Evolutionary conservation across 2,888 invertebrate species (phyloP).

Genomic region (Eledona agricola): DNA sequence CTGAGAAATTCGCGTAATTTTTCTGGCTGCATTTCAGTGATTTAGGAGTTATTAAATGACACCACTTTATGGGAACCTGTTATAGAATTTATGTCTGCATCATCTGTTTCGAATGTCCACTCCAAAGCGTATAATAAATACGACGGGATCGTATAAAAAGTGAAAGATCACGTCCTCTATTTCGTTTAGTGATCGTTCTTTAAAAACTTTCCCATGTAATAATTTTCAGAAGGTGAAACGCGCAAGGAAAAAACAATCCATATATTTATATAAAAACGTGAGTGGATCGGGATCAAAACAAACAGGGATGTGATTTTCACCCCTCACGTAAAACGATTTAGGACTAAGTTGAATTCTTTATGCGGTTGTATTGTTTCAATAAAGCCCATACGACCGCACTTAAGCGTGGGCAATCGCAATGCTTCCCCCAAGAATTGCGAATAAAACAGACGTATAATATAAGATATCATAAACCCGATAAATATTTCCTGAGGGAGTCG

Average conservation of each 20-base stretch:
- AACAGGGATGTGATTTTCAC: constrained; percentile 28
- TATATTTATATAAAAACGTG: constrained; percentile 13
- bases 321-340: constrained; percentile 35
- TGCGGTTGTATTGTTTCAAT: constrained; percentile 44
- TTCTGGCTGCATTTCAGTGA: constrained; percentile 17
- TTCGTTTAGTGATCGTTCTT: constrained; percentile 29
- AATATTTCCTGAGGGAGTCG: constrained; percentile 42
- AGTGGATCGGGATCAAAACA: constrained; percentile 28
- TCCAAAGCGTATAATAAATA: constrained; percentile 34
- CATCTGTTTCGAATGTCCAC: constrained; percentile 37
- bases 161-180: constrained; percentile 30
- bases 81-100: constrained; percentile 35
- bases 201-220: constrained; percentile 23
- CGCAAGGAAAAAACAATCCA: constrained; percentile 8
- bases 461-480: constrained; percentile 47
- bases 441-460: constrained; percentile 47
- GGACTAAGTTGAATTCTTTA: constrained; percentile 40
- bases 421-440: constrained; percentile 43
- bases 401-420: constrained; percentile 46
- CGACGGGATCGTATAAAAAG: constrained; percentile 28
- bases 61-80: constrained; percentile 31
- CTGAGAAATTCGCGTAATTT: constrained; percentile 18
- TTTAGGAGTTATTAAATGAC: constrained; percentile 17
- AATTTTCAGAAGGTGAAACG: constrained; percentile 21
- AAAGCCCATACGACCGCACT: constrained; percentile 41